Evolutionary conservation across 2,797 vertebrate species (phyloP), one percentile per base, ranked within the genome.

Genomic region (Anableps anableps): DNA sequence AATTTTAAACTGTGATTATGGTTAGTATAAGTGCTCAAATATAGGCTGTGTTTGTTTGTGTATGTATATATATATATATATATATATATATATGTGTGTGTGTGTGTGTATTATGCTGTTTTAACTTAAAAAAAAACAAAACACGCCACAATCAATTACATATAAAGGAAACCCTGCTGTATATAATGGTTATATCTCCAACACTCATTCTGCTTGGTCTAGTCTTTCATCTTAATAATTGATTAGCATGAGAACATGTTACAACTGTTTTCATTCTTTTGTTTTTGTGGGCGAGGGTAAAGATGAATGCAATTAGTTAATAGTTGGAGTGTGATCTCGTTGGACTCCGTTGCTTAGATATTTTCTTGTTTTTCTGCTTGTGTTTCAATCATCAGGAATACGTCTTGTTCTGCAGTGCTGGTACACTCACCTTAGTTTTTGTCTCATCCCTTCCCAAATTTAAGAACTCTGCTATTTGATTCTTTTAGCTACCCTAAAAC

Each of bases 181-280:
- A 58, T n/a, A 58, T 91, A 91, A 93, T 90, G 88, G 80, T 88
- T 91, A 92, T 85, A 83, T 84, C 75, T 92, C 89, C 91, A 85
- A 84, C 82, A 73, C 86, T 86, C 85, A 82, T 83, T 86, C 83
- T 93, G 72, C 68, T 85, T 91, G 64, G 87, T 80, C 78, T 17
- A 7, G 55, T 55, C 60, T n/a, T n/a, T n/a, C n/a, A n/a, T n/a
- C 53, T 86, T 89, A 82, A 89, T 87, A 85, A 85, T 85, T 85
- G 47, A 85, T 85, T 50, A 60, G 73, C 29, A 76, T 47, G 41
- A 82, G 81, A 82, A 74, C 14, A 21, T 29, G 9, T 71, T 84
- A 41, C 60, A 4, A 50, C 10, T 23, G 76, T 80, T 75, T 71
- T 17, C n/a, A 80, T 75, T 76, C 68, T 26, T 58, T 38, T 1